Evolutionary conservation across 2,113 vertebrate species (phyloP).

Genomic region (Dipodomys stephensi): DNA sequence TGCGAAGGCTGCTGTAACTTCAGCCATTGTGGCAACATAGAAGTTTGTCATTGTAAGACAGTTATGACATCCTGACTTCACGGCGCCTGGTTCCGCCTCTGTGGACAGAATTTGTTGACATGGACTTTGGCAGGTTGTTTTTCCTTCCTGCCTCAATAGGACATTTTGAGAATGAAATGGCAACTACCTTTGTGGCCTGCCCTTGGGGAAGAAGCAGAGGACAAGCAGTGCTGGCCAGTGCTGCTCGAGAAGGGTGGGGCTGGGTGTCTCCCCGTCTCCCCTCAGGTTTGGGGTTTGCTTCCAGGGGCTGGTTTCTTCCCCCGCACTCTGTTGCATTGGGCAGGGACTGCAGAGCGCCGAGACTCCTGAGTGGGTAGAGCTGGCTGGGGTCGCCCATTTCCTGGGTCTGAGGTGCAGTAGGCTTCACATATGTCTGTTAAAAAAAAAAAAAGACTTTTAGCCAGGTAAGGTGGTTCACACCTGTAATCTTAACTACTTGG

Average conservation of each 20-base stretch:
- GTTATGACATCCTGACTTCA: fast-evolving
- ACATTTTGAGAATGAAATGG: background rate
- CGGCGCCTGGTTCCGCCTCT: fast-evolving
- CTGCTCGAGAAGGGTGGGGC: background rate
- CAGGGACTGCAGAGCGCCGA: background rate
- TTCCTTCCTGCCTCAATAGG: background rate
- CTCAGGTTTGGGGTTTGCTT: background rate
- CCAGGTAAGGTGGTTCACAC: background rate
- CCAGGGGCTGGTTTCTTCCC: background rate
- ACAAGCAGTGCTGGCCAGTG: background rate
- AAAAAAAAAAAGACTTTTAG: background rate
- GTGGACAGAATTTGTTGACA: background rate
- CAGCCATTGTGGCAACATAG: background rate
- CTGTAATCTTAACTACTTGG: no score
- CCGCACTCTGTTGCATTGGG: background rate
- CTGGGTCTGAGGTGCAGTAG: background rate
- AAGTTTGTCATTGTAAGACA: fast-evolving
- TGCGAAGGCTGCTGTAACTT: background rate
- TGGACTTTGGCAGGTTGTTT: background rate
- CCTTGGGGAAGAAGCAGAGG: fast-evolving
- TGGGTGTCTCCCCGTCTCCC: no score
- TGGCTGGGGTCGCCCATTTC: fast-evolving
- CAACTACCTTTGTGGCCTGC: no score
- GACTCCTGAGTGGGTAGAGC: background rate
- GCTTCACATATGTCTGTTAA: fast-evolving